Evolutionary conservation across 2,113 vertebrate genomes (phyloP), one percentile per base, ranked within the genome.

Genomic region (Bufo gargarizans): DNA sequence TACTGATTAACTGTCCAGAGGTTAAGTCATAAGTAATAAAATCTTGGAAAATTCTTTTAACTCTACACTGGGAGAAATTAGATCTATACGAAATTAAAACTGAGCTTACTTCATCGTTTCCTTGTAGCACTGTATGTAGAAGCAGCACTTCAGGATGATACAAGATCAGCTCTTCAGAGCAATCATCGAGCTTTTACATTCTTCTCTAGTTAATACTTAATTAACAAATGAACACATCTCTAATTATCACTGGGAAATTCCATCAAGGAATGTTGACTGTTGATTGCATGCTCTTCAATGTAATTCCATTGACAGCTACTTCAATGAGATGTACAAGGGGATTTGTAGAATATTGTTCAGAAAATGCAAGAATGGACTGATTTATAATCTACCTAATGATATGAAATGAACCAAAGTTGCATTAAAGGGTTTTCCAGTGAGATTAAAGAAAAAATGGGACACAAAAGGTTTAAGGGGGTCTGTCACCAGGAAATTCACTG

Each of bases 211-310:
- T 84, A 69, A 71, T 84, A 84, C 82, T 84, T 84, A 55, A 84
- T 84, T 84, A 84, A 84, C 82, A 84, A 69, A 84, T 84, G 19
- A 84, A 55, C 82, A 69, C 33, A 19, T 81, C 22, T 43, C 17
- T 61, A 81, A 81, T 69, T 84, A 84, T 55, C 65, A 53, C 49
- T 16, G 50, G 63, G 49, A 84, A 53, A 65, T 63, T 83, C 63
- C 61, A 83, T 69, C 61, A n/a, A 69, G 43, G 20, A 83, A 53
- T 67, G 81, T 67, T 83, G 81, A 83, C 81, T 83, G 81, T 69
- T 83, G 81, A 83, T 83, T 83, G 61, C 81, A 69, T 58, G 61
- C 81, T 83, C 81, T 83, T 61, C 81, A 83, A 8, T 67, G 53
- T 83, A 83, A 83, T 83, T 49, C 61, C 20, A 53, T 14, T 53